phyloP scores from a whole-genome alignment of 2,797 vertebrate species.

The Anas bernieri region DNA sequence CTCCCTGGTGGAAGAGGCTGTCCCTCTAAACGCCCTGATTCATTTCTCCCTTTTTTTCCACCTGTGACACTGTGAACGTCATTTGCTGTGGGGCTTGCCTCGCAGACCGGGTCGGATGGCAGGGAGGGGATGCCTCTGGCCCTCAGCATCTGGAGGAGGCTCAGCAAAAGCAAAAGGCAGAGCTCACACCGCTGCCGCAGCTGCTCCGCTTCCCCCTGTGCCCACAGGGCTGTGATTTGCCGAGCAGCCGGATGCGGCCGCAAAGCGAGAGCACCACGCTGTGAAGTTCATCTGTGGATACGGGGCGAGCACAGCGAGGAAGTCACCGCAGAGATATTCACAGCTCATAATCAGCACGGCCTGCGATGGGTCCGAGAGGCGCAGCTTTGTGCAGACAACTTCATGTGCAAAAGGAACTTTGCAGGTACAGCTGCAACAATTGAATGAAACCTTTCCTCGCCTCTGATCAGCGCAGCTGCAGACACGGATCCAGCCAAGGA shows the following conservation, averaged over 20 bases:
- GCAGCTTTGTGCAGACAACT: not conserved
- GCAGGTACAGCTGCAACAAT: not conserved
- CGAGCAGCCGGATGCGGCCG: constrained; percentile 1
- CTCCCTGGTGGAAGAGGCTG: not conserved
- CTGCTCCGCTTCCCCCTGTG: accelerated
- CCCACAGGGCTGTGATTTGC: accelerated
- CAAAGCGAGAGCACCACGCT: not conserved
- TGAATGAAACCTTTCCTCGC: not conserved
- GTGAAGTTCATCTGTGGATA: not conserved
- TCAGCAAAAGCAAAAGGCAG: accelerated
- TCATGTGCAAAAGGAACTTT: not conserved
- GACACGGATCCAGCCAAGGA: not conserved
- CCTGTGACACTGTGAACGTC: accelerated
- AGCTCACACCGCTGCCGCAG: accelerated
- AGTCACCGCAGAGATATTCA: not conserved
- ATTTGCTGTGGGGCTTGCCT: not conserved
- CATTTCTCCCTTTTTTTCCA: accelerated
- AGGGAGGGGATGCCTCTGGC: not conserved
- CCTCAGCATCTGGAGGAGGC: not conserved
- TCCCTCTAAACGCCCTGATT: not conserved
- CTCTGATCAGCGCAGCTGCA: not conserved
- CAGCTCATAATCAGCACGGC: not conserved
- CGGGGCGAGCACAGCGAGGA: not conserved
- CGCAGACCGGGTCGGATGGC: accelerated
- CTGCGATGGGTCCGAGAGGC: not conserved